Percentiles rank a stretch among this genome's conserved stretches.
Evolutionary conservation across 2,797 vertebrate species (phyloP).

Genomic region (Myripristis murdjan): DNA sequence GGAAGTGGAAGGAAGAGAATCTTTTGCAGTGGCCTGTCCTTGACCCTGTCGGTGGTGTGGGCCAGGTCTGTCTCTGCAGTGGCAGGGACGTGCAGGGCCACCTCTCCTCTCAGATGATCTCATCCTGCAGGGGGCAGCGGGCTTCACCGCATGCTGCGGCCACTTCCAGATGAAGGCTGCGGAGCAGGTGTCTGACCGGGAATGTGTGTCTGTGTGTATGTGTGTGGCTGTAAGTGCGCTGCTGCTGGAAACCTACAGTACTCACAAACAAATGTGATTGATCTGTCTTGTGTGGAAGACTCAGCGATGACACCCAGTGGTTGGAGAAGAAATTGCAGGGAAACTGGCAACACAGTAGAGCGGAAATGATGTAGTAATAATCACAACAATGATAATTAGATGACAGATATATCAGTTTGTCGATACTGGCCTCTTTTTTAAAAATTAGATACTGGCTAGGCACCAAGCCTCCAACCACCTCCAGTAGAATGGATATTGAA

Average conservation of each 20-base stretch:
- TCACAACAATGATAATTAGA: no score
- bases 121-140: slow-evolving; percentile 77
- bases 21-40: slow-evolving; percentile 55
- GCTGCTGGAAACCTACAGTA: slow-evolving; percentile 50
- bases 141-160: slow-evolving; percentile 58
- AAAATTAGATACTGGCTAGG: neutral
- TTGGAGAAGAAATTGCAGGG: slow-evolving; percentile 21
- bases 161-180: slow-evolving; percentile 75
- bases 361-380: neutral
- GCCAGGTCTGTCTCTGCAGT: slow-evolving; percentile 69
- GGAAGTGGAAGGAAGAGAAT: slow-evolving; percentile 42
- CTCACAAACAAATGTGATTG: slow-evolving; percentile 70
- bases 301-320: slow-evolving; percentile 74
- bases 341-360: neutral
- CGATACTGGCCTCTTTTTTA: neutral
- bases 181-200: slow-evolving; percentile 70
- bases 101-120: slow-evolving; percentile 75
- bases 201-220: slow-evolving; percentile 28
- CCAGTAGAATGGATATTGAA: neutral
- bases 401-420: neutral
- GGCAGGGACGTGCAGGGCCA: slow-evolving; percentile 65
- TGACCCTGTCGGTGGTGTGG: slow-evolving; percentile 61
- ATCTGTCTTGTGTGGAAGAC: slow-evolving; percentile 47
- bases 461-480: neutral
- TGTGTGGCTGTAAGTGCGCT: slow-evolving; percentile 35